Evolutionary conservation across 1,140 invertebrate species (phyloP).

Genomic region (Lasaia peninsularis): DNA sequence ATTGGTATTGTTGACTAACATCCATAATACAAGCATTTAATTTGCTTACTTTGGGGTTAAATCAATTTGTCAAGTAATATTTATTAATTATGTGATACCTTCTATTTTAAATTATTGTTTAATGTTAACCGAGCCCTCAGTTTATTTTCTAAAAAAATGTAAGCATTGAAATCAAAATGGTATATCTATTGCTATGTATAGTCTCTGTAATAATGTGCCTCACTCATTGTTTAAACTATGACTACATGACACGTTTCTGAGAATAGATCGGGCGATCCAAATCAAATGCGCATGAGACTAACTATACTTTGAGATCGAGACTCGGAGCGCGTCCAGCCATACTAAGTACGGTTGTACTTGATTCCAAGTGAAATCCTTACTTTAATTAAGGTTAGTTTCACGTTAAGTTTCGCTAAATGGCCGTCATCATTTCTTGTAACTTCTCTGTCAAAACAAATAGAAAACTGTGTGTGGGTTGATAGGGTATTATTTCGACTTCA

Average conservation of each 20-base stretch:
- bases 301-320: conserved; percentile 47
- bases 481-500: too few relatives aligned
- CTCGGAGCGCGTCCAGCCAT: conserved; percentile 43
- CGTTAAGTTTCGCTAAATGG: not conserved
- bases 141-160: too few relatives aligned
- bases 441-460: not conserved
- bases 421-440: not conserved
- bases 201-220: conserved; percentile 37
- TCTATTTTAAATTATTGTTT: too few relatives aligned
- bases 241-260: conserved; percentile 60
- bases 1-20: too few relatives aligned
- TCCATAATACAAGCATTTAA: too few relatives aligned
- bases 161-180: too few relatives aligned
- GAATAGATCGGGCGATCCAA: conserved; percentile 64
- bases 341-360: conserved; percentile 51
- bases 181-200: conserved; percentile 19
- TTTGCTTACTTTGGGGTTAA: too few relatives aligned
- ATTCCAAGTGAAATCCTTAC: conserved; percentile 28
- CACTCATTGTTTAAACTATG: conserved; percentile 65
- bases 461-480: too few relatives aligned
- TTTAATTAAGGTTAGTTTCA: conserved; percentile 1
- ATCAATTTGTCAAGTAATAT: too few relatives aligned
- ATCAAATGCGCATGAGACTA: conserved; percentile 59
- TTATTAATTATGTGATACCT: too few relatives aligned
- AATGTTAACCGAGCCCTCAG: too few relatives aligned